Percentiles rank a stretch among this genome's conserved stretches.
Evolutionary conservation across 2,888 invertebrate species (phyloP).

Genomic region (Tenthredo distinguenda): DNA sequence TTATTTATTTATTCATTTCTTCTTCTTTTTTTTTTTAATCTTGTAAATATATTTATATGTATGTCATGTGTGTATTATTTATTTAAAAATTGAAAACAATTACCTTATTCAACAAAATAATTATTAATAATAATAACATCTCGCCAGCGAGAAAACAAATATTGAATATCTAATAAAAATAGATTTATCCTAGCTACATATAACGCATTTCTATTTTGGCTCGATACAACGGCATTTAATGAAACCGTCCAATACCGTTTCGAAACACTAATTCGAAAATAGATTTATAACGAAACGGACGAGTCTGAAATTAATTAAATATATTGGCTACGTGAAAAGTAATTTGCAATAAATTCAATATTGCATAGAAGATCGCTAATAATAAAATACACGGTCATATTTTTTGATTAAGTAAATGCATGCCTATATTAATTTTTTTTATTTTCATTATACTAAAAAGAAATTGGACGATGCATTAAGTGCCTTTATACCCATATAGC

Average conservation of each 20-base stretch:
- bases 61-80: neutral
- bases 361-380: neutral
- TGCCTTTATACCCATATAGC: neutral
- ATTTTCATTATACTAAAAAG: neutral
- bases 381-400: neutral
- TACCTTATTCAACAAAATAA: neutral
- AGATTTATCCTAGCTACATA: constrained; percentile 46
- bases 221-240: constrained; percentile 28
- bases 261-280: neutral
- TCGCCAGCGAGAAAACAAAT: constrained; percentile 51
- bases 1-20: neutral
- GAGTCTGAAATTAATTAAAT: neutral
- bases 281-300: neutral
- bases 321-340: neutral
- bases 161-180: constrained; percentile 51
- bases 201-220: constrained; percentile 30
- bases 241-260: neutral
- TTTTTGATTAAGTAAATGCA: neutral
- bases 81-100: constrained; percentile 5
- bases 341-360: neutral
- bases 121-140: neutral
- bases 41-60: neutral
- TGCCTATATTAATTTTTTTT: neutral
- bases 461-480: constrained; percentile 18
- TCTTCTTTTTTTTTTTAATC: neutral